Base-by-base conservation (phyloP, 2,797 vertebrate species). In the Trichosurus vulpecula region DNA sequence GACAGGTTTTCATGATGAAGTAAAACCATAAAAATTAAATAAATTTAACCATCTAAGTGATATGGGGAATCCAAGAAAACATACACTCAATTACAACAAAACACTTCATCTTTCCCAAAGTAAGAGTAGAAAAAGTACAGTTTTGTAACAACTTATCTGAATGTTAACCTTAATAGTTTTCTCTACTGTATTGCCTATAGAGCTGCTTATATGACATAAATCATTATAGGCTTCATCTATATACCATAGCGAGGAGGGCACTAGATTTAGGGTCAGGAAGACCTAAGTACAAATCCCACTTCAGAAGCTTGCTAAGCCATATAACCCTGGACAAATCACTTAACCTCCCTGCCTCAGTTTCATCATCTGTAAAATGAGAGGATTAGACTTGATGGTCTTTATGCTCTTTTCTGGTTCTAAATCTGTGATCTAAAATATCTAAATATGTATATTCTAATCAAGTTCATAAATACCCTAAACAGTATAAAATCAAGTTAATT, bases 71-170 rank as follows among this genome's bases (percentile, higher is more conserved):
- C 94, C 52, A 94, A 81, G 30, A 81, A 30, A 90, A 22, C 58
- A 52, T 52, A 19, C 22, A 47, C 19, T 19, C 74, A 47, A 27
- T 0, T 81, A 47, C 54, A 52, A 93, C 41, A 57, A 90, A 52
- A 93, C 55, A 57, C 25, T 74, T 94, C 56, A 27, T 57, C 10
- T 6, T 25, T 61, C 4, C 55, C 89, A 92, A 74, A 92, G 52
- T 61, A 52, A 47, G 2, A 61, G 54, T 54, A 54, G 57, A 95
- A 89, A 74, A 90, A 61, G 89, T 51, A 41, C 35, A 81, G 4
- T 27, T 61, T 93, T 93, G 41, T 51, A 95, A 91, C 47, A 30
- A 93, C 74, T 91, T 93, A 54, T 61, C 54, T 89, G n/a, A 1
- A n/a, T 31, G n/a, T n/a, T 54, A 35, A 91, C 55, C 9, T 92